Evolutionary conservation across 2,888 invertebrate species (phyloP), one percentile per base, ranked within the genome.

Genomic region (Apoda limacodes): DNA sequence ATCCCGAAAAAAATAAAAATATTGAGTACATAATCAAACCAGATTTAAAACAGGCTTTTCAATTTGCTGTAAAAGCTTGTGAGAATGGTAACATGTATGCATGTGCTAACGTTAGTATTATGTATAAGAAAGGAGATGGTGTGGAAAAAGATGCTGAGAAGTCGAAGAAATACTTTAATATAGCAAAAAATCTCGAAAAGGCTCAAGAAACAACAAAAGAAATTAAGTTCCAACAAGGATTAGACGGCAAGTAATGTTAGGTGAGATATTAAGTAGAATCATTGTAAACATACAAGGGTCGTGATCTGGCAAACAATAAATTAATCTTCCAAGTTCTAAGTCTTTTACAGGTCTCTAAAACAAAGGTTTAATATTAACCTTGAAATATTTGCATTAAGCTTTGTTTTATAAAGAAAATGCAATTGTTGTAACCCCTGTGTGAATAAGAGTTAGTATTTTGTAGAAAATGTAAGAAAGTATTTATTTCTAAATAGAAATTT

Each of bases 61-160:
- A 86, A 20, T 90, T 85, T 52, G 89, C 93, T 0, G 68, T 83
- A 34, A 89, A 87, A 61, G 92, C 90, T 0, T 98, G 98, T 61
- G 90, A 94, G 39, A 67, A 88, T 1, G 91, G 90, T 1, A 90
- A 95, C 55, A 86, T 93, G 60, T 90, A 89, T 55, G 92, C 93
- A 0, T 98, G 98, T 75, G 89, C 90, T 0, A 97, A 97, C 74
- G 78, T 96, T 1, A 89, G 94, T 54, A 86, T 90, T 62, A 94
- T 95, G 91, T 92, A 92, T 60, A 83, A 83, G 17, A 86, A 85
- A 56, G 95, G 95, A 9, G 92, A 95, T 40, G 95, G 95, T 2
- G 89, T 88, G 0, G 86, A 86, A 30, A 87, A 90, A 56, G 87
- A 90, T 63, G 55, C 70, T 27, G 84, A 86, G 32, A 76, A 91